Base-by-base conservation (phyloP, 2,797 vertebrate genomes). In the Platalea minor region DNA sequence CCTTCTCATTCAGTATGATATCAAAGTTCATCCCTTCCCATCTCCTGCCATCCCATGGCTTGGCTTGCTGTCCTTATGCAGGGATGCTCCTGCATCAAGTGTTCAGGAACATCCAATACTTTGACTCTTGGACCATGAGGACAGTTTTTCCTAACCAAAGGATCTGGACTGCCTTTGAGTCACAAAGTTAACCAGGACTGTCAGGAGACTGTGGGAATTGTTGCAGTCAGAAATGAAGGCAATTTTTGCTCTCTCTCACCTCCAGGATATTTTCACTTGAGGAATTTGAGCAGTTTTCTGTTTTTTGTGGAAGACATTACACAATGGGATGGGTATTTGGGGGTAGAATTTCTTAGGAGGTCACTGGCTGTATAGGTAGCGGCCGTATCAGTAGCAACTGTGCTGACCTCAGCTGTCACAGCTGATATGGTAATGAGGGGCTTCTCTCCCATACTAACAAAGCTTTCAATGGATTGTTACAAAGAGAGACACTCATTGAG, bases 361-460 rank as follows among this genome's bases (percentile, higher is more conserved):
- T 77, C n/a, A 21, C 24, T 59, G 77, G 11, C 43, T 74, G 20
- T 51, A 23, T 18, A 23, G 7, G 9, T 81, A 25, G 5, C 67
- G 51, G 24, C 20, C 15, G 3, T 67, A 20, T 24, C 39, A 39
- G 18, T 29, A 87, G 51, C 45, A 37, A 29, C 37, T 37, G 9
- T 41, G 9, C 41, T 78, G 74, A 63, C 8, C 18, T 74, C 43
- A 51, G 43, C 29, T 59, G 26, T 87, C 35, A 54, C 35, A 41
- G 37, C 25, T 77, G 19, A 25, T 28, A 18, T 0, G 9, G 12
- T 46, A 67, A 41, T 0, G 0, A 25, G 26, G 5, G 20, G 13
- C n/a, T 73, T 90, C 59, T 68, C 26, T 53, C 21, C 33, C 17
- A 11, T 31, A 9, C 25, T 46, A 60, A 67, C 4, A 87, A 59